A percentile compares a stretch with the other conserved stretches of the same genome.
These are phyloP conservation scores for Epistrophella euchroma DNA, from an alignment of 2,888 invertebrate species.

Conservation along the genomic window DNA sequence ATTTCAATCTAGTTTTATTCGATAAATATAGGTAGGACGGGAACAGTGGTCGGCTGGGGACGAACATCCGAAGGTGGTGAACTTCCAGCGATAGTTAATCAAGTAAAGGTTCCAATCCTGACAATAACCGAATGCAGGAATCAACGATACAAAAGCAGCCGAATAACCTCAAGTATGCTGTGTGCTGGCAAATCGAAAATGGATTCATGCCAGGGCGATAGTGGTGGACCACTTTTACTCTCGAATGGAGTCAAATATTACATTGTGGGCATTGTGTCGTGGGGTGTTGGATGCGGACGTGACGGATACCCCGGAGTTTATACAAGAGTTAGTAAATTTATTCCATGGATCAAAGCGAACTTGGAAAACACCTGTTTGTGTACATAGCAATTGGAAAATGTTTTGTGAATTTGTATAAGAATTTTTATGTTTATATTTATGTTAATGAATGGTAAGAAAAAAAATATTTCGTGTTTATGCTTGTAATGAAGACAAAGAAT, in stretches of 20 bases:
- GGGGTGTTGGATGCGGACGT: conserved; percentile 88
- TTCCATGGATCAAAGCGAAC: conserved; percentile 90
- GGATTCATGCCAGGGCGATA: conserved; percentile 95
- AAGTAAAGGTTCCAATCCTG: conserved; percentile 93
- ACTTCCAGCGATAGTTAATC: conserved; percentile 91
- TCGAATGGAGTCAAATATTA: conserved; percentile 91
- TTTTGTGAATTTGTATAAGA: conserved; percentile 36
- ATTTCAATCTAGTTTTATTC: conserved; percentile 61
- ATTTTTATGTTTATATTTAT: conserved; percentile 59
- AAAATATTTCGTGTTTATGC: not conserved
- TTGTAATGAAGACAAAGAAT: not conserved
- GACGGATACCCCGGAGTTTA: conserved; percentile 85
- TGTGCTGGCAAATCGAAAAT: conserved; percentile 92
- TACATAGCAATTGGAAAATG: conserved; percentile 78
- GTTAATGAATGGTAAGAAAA: conserved; percentile 41
- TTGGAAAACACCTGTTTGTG: conserved; percentile 91
- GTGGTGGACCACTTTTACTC: conserved; percentile 92
- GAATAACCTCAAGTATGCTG: conserved; percentile 93
- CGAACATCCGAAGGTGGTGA: conserved; percentile 92
- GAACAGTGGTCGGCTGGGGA: conserved; percentile 94
- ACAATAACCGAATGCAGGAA: conserved; percentile 91
- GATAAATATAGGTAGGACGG: conserved; percentile 83
- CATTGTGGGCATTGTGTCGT: conserved; percentile 93
- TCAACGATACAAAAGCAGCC: conserved; percentile 92
- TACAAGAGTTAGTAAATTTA: conserved; percentile 84